phyloP scores from a whole-genome alignment of 2,888 invertebrate genomes.

The Tenthredo scrophulariae region DNA sequence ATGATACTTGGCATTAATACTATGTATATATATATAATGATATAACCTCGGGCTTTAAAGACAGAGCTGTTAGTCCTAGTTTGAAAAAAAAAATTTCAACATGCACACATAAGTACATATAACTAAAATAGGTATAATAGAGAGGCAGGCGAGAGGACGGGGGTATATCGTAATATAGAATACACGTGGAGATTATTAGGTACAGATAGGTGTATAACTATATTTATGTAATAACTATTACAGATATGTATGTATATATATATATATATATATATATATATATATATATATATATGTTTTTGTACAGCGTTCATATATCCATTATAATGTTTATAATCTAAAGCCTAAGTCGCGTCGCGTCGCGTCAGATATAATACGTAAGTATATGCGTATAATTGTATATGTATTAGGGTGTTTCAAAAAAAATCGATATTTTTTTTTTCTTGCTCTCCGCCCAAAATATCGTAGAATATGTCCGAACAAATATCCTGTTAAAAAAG shows the following conservation, averaged over 20 bases:
- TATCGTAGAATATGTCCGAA: too few species aligned
- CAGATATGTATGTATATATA: too few species aligned
- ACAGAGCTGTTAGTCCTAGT: background rate
- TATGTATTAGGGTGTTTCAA: too few species aligned
- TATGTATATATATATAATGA: background rate
- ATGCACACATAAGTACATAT: background rate
- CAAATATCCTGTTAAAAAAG: too few species aligned
- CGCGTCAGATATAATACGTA: background rate
- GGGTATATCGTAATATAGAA: background rate
- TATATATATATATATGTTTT: background rate
- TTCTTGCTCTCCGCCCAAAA: too few species aligned
- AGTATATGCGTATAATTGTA: background rate
- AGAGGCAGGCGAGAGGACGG: background rate
- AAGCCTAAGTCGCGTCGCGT: background rate
- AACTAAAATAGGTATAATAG: background rate
- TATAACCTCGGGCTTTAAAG: constrained; percentile 36
- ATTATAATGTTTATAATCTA: background rate
- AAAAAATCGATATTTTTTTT: too few species aligned
- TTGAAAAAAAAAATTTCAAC: background rate
- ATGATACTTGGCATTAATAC: constrained; percentile 29
- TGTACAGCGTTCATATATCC: background rate
- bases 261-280: too few species aligned
- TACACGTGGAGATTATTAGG: background rate
- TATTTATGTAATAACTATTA: background rate
- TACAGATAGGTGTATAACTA: background rate